phyloP scores from a whole-genome alignment of 1,140 invertebrate species.

The Muscidifurax raptorellus region DNA sequence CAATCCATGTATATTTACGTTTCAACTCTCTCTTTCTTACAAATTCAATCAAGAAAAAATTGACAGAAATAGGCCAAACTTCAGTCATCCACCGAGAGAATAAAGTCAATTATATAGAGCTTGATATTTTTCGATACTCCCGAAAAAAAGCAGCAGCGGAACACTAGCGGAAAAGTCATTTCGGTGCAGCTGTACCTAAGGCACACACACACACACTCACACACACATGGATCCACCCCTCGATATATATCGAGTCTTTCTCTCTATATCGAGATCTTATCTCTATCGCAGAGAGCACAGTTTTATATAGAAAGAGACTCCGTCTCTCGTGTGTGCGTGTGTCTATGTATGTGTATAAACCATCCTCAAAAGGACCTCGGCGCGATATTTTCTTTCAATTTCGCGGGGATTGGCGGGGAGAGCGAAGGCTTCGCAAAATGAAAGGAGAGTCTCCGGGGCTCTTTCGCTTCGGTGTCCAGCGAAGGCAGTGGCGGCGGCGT shows the following conservation, averaged over 20 bases:
- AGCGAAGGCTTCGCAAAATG: slow-evolving; percentile 34
- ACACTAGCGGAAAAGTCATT: slow-evolving; percentile 48
- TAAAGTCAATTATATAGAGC: background rate
- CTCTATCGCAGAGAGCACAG: background rate
- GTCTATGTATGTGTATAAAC: background rate
- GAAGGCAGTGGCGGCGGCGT: background rate
- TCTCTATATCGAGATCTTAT: slow-evolving; percentile 44
- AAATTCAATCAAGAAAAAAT: slow-evolving; percentile 27
- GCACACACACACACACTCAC: slow-evolving; percentile 7
- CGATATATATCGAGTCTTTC: slow-evolving; percentile 5
- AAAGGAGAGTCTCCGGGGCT: slow-evolving; percentile 20
- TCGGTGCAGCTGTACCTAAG: slow-evolving; percentile 30
- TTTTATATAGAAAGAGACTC: background rate
- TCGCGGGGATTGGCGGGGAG: slow-evolving; percentile 45
- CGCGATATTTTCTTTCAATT: slow-evolving; percentile 70
- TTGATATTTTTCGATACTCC: slow-evolving; percentile 46
- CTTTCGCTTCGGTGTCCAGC: slow-evolving; percentile 21
- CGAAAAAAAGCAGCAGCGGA: slow-evolving; percentile 27
- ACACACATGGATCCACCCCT: background rate
- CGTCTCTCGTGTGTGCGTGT: background rate
- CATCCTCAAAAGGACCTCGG: slow-evolving; percentile 36
- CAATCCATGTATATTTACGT: background rate
- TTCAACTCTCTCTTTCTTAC: background rate
- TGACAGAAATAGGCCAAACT: background rate
- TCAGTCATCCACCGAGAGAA: slow-evolving; percentile 7